Percentiles rank a stretch among this genome's conserved stretches.
Conservation (phyloP, 2,797 vertebrate species). For the Protosalanx chinensis region DNA sequence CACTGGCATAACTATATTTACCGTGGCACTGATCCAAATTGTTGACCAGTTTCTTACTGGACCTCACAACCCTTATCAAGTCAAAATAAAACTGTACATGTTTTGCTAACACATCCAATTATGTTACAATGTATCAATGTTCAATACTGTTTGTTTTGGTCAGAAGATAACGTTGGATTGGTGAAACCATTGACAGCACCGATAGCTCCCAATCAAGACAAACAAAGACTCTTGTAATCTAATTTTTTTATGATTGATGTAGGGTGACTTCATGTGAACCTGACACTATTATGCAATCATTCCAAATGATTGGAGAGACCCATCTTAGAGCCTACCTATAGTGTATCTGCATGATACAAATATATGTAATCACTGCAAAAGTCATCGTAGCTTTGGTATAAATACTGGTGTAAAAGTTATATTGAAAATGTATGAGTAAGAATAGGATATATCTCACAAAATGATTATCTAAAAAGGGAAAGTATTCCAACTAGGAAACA, state of each 20-base stretch:
- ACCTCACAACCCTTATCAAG: background rate
- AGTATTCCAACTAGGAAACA: background rate
- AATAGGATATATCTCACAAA: background rate
- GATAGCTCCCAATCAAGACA: constrained; percentile 33
- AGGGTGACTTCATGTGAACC: too few relatives aligned
- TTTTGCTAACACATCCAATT: too few relatives aligned
- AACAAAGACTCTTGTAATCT: constrained; percentile 43
- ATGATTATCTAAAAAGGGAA: background rate
- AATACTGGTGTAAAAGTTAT: background rate
- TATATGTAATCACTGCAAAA: background rate
- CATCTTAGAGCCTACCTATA: background rate
- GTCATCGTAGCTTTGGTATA: background rate
- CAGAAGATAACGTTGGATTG: background rate
- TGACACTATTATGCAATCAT: too few relatives aligned
- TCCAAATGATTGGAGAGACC: too few relatives aligned
- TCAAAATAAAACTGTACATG: too few relatives aligned
- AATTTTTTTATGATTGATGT: constrained; percentile 34
- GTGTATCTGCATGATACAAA: background rate
- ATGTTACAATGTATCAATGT: too few relatives aligned
- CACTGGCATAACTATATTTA: constrained; percentile 36
- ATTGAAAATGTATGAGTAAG: background rate
- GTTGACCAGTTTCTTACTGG: constrained; percentile 1
- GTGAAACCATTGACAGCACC: background rate
- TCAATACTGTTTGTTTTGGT: background rate
- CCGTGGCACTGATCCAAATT: constrained; percentile 34